Conservation (phyloP, 2,888 invertebrate species). For the Pyrrhia umbra region DNA sequence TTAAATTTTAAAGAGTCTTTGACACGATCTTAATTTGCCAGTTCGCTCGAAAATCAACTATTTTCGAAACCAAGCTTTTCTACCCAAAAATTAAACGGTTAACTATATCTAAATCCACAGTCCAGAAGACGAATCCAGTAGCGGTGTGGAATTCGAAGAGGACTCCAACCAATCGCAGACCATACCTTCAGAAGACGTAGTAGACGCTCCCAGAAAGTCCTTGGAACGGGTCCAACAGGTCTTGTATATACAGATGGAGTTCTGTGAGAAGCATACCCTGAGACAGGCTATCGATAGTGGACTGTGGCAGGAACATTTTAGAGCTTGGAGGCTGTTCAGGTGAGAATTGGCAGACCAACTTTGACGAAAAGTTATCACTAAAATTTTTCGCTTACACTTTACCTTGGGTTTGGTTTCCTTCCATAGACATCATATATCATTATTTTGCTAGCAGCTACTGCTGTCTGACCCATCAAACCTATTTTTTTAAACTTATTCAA, state of each 20-base stretch:
- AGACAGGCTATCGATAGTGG: conserved; percentile 96
- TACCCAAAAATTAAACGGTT: neutral
- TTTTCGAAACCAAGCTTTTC: no score
- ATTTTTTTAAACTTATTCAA: no score
- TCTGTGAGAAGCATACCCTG: conserved; percentile 98
- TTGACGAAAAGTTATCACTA: no score
- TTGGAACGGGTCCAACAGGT: conserved; percentile 87
- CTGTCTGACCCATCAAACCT: no score
- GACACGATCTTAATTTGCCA: no score
- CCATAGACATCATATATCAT: no score
- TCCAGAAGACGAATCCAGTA: conserved; percentile 89
- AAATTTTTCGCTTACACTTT: no score
- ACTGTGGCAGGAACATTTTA: conserved; percentile 93
- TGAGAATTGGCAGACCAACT: no score
- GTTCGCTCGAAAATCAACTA: no score
- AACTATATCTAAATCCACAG: conserved; percentile 62
- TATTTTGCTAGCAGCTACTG: no score
- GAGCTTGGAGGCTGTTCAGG: conserved; percentile 96
- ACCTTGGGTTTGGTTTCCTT: no score
- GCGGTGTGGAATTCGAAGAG: conserved; percentile 91
- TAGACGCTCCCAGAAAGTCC: conserved; percentile 70
- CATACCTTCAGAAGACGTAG: conserved; percentile 75
- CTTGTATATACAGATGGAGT: conserved; percentile 99
- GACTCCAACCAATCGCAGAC: conserved; percentile 79
- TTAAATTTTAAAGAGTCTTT: no score